Percentiles rank a stretch among this genome's conserved stretches.
phyloP scores from a whole-genome alignment of 1,140 invertebrate genomes.

The Drosophila lini region DNA sequence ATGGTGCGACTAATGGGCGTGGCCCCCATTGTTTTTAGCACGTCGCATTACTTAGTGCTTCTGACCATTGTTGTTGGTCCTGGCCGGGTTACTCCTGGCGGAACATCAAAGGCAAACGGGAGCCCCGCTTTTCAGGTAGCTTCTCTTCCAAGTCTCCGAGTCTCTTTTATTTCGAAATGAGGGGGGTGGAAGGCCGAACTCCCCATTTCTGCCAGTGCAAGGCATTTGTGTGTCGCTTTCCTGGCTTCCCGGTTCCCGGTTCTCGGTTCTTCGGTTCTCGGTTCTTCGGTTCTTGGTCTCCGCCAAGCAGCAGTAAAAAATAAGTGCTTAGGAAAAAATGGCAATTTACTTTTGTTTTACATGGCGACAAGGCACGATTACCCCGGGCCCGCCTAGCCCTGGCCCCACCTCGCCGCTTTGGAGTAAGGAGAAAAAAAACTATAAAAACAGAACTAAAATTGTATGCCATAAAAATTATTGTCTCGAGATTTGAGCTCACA shows the following conservation, averaged over 20 bases:
- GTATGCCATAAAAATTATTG: slow-evolving; percentile 77
- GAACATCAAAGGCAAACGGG: slow-evolving; percentile 11
- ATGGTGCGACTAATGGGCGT: slow-evolving; percentile 39
- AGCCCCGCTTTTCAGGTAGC: slow-evolving; percentile 4
- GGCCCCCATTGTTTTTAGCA: slow-evolving; percentile 33
- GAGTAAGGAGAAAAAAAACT: slow-evolving; percentile 27
- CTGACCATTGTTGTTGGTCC: slow-evolving; percentile 29
- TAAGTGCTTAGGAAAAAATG: slow-evolving; percentile 71
- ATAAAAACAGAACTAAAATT: slow-evolving; percentile 70
- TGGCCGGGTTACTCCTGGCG: neutral
- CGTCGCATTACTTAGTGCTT: slow-evolving; percentile 31
- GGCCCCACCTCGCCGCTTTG: neutral
- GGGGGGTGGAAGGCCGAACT: too few species aligned
- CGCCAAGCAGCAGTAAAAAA: slow-evolving; percentile 60
- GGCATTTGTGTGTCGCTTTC: slow-evolving; percentile 31
- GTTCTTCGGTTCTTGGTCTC: slow-evolving; percentile 4
- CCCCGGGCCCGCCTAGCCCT: neutral
- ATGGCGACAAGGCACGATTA: slow-evolving; percentile 53
- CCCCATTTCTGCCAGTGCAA: neutral
- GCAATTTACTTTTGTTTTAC: slow-evolving; percentile 77
- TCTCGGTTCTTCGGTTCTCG: too few species aligned
- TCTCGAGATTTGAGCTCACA: slow-evolving; percentile 69
- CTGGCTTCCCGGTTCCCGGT: slow-evolving; percentile 10
- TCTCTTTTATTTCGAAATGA: neutral
- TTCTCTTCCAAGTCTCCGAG: neutral